These are phyloP conservation scores for Camptogramma bilineatum DNA, from an alignment of 2,888 invertebrate genomes.

Conservation along the genomic window DNA sequence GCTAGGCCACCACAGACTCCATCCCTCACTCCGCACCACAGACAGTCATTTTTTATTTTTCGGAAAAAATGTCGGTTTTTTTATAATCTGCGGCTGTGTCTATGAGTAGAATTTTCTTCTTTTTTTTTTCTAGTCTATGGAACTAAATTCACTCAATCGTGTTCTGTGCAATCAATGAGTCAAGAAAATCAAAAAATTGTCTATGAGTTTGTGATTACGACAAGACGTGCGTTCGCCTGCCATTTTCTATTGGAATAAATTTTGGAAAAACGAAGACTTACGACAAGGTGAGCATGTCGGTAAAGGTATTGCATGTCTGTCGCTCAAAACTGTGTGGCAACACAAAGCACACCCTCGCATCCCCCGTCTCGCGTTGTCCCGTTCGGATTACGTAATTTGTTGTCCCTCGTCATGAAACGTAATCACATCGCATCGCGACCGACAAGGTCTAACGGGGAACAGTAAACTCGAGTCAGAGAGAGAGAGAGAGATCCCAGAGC, in stretches of 20 bases:
- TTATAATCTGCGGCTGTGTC: too few relatives aligned
- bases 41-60: too few relatives aligned
- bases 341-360: slow-evolving; percentile 60
- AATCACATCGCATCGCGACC: slow-evolving; percentile 68
- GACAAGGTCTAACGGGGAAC: slow-evolving; percentile 62
- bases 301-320: slow-evolving; percentile 62
- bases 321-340: slow-evolving; percentile 51
- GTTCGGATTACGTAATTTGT: slow-evolving; percentile 82
- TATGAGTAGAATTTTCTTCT: too few relatives aligned
- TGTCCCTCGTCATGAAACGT: slow-evolving; percentile 72
- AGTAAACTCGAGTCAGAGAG: slow-evolving; percentile 63
- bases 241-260: slow-evolving; percentile 72
- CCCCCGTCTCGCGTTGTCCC: slow-evolving; percentile 57
- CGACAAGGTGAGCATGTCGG: slow-evolving; percentile 76
- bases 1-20: too few relatives aligned
- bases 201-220: slow-evolving; percentile 59
- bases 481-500: slow-evolving; percentile 58
- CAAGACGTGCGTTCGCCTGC: slow-evolving; percentile 77
- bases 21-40: too few relatives aligned
- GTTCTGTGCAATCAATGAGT: too few relatives aligned
- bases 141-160: too few relatives aligned
- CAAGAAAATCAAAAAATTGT: too few relatives aligned
- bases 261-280: slow-evolving; percentile 59
- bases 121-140: too few relatives aligned
- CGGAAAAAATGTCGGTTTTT: too few relatives aligned